A percentile compares a stretch with the other conserved stretches of the same genome.
Evolutionary conservation across 2,797 vertebrate species (phyloP).

Genomic region (Manis pentadactyla): DNA sequence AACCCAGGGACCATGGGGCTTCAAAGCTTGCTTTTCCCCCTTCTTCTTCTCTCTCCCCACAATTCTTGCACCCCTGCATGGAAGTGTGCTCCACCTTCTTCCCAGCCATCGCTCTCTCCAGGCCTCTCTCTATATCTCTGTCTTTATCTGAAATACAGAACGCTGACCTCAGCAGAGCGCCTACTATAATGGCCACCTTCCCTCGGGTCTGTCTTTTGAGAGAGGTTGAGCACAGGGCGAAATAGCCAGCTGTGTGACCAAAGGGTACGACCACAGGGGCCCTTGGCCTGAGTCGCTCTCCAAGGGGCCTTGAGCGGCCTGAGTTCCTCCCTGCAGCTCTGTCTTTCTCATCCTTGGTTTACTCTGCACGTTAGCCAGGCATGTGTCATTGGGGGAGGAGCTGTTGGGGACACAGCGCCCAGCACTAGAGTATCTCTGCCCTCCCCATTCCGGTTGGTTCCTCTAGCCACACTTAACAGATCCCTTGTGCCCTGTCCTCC

Average conservation of each 20-base stretch:
- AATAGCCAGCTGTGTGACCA: neutral
- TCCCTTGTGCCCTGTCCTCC: neutral
- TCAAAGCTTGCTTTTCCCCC: slow-evolving; percentile 58
- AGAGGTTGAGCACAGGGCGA: neutral
- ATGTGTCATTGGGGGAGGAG: neutral
- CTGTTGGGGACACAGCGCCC: neutral
- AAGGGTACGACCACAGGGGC: neutral
- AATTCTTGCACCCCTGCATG: slow-evolving; percentile 34
- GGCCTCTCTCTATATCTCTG: neutral
- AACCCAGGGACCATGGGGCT: slow-evolving; percentile 58
- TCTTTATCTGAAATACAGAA: neutral
- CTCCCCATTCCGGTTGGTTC: neutral
- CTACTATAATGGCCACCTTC: neutral
- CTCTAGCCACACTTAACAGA: neutral
- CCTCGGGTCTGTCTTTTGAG: slow-evolving; percentile 37
- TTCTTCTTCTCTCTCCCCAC: neutral
- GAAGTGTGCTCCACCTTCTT: neutral
- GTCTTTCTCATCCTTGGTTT: neutral
- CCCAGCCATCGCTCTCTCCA: neutral
- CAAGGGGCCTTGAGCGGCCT: rapidly evolving
- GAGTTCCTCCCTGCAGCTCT: neutral
- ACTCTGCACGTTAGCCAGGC: neutral
- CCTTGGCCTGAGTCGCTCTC: neutral
- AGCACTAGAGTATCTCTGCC: neutral
- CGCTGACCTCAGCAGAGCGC: neutral